A percentile compares a stretch with the other conserved stretches of the same genome.
phyloP scores from a whole-genome alignment of 2,113 vertebrate genomes.

The Gnathonemus echidnorhynchus region DNA sequence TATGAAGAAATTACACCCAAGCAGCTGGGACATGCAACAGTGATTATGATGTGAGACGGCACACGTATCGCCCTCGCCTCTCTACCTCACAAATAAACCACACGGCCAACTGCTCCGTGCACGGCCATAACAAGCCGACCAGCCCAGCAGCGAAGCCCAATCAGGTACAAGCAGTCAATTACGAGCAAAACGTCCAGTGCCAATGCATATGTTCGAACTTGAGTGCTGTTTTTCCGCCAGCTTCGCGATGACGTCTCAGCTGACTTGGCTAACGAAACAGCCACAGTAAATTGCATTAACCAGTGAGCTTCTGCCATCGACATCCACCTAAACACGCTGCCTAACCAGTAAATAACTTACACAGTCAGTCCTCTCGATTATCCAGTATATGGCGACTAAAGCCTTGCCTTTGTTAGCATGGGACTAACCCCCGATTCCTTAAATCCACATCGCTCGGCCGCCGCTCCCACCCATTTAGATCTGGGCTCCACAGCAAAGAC shows the following conservation, averaged over 20 bases:
- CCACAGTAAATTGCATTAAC: constrained; percentile 10
- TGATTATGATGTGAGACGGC: background rate
- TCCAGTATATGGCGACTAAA: background rate
- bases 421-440: background rate
- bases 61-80: background rate
- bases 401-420: background rate
- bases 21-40: background rate
- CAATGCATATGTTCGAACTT: background rate
- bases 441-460: background rate
- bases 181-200: background rate
- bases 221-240: background rate
- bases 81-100: background rate
- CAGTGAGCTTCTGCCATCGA: background rate
- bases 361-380: background rate
- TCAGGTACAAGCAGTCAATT: background rate
- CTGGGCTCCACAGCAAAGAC: background rate
- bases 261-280: background rate
- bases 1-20: background rate
- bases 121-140: background rate
- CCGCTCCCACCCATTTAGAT: background rate
- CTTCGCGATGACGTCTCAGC: constrained; percentile 1
- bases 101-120: background rate
- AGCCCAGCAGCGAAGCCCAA: background rate
- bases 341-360: background rate
- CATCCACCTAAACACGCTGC: background rate